phyloP scores from a whole-genome alignment of 2,113 vertebrate species.

The Mesembrinibis cayennensis region DNA sequence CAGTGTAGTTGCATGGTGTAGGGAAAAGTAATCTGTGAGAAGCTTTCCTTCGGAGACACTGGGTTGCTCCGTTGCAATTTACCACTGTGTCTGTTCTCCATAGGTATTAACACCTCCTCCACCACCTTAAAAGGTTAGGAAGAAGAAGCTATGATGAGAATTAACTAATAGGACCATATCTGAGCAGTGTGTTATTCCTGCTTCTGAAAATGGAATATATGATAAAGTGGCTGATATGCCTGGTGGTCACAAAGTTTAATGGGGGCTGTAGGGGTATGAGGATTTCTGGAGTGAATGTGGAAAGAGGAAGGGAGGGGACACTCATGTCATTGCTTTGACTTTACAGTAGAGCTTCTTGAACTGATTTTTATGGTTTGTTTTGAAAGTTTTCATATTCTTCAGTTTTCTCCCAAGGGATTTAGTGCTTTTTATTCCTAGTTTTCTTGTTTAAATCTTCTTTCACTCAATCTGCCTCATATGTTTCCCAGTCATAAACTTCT shows the following conservation, averaged over 20 bases:
- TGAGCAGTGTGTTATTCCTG: background rate
- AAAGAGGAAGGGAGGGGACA: background rate
- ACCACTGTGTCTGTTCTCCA: background rate
- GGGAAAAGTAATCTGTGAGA: background rate
- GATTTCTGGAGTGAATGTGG: background rate
- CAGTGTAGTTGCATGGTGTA: accelerated
- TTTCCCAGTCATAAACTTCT: background rate
- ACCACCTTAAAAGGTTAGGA: background rate
- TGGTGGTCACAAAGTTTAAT: background rate
- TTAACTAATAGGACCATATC: background rate
- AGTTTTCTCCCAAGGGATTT: background rate
- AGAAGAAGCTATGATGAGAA: background rate
- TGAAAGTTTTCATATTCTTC: background rate
- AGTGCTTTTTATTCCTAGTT: background rate
- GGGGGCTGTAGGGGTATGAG: background rate
- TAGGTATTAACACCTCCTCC: background rate
- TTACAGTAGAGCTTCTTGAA: background rate
- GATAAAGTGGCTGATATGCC: background rate
- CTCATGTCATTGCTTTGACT: accelerated
- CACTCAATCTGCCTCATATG: background rate
- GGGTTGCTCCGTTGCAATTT: background rate
- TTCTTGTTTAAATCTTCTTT: background rate
- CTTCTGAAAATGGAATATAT: background rate
- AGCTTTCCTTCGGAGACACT: background rate
- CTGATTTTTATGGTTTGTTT: background rate